Evolutionary conservation across 2,888 invertebrate genomes (phyloP).

Genomic region (Platypus cylindrus): DNA sequence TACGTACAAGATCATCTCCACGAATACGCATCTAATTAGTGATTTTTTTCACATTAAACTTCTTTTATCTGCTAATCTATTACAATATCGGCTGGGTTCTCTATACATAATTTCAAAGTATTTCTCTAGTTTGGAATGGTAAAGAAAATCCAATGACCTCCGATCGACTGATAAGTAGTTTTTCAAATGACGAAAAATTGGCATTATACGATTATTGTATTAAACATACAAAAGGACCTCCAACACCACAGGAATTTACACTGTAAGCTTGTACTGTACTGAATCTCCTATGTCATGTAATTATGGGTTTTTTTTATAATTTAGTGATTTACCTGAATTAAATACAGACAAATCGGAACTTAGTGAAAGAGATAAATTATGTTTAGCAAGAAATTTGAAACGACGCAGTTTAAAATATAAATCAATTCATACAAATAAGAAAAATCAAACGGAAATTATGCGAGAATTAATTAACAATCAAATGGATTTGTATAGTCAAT

Average conservation of each 20-base stretch:
- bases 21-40: too few relatives aligned
- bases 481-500: slow-evolving; percentile 31
- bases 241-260: slow-evolving; percentile 29
- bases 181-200: slow-evolving; percentile 42
- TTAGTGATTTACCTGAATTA: slow-evolving; percentile 14
- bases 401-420: slow-evolving; percentile 46
- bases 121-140: slow-evolving; percentile 31
- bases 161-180: slow-evolving; percentile 33
- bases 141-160: slow-evolving; percentile 31
- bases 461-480: slow-evolving; percentile 47
- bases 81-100: too few relatives aligned
- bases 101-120: slow-evolving; percentile 7
- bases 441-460: slow-evolving; percentile 44
- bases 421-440: slow-evolving; percentile 41
- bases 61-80: too few relatives aligned
- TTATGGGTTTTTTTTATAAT: background rate
- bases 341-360: slow-evolving; percentile 29
- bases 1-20: too few relatives aligned
- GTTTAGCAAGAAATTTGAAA: slow-evolving; percentile 45
- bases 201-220: slow-evolving; percentile 44
- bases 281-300: slow-evolving; percentile 9
- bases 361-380: slow-evolving; percentile 36
- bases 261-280: too few relatives aligned
- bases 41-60: too few relatives aligned
- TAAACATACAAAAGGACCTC: slow-evolving; percentile 26